Percentiles rank a stretch among this genome's conserved stretches.
Evolutionary conservation across 2,113 vertebrate species (phyloP).

Genomic region (Sceloporus undulatus): DNA sequence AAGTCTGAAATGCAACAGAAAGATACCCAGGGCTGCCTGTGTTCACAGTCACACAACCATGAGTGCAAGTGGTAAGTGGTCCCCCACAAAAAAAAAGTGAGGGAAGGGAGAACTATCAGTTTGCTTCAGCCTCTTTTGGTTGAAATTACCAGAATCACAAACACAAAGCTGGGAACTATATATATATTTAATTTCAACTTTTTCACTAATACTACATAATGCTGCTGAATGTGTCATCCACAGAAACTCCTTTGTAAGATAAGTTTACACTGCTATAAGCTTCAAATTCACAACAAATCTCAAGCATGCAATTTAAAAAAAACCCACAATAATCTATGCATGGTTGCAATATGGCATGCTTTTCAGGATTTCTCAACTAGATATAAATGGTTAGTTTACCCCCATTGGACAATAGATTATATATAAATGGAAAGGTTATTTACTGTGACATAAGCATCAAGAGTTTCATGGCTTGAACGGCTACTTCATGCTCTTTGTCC

Average conservation of each 20-base stretch:
- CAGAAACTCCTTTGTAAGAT: not conserved
- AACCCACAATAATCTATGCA: not conserved
- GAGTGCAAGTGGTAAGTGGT: not conserved
- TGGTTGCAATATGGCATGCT: slow-evolving; percentile 19
- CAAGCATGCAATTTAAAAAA: slow-evolving; percentile 14
- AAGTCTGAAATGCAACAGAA: not conserved
- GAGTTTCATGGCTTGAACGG: slow-evolving; percentile 90
- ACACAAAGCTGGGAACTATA: not conserved
- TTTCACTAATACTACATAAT: slow-evolving; percentile 31
- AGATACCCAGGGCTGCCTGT: not conserved
- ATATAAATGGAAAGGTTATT: slow-evolving; percentile 74
- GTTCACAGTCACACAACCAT: not conserved
- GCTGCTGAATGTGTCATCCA: slow-evolving; percentile 18
- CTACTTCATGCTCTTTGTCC: slow-evolving; percentile 93
- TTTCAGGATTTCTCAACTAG: slow-evolving; percentile 41
- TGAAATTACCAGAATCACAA: not conserved
- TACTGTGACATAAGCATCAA: slow-evolving; percentile 89
- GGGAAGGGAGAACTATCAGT: not conserved
- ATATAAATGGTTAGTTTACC: slow-evolving; percentile 50
- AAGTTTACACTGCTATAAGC: slow-evolving; percentile 5
- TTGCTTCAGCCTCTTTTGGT: not conserved
- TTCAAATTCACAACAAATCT: not conserved
- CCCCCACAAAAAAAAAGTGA: not conserved
- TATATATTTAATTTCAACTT: slow-evolving; percentile 15
- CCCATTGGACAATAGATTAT: slow-evolving; percentile 66